Conservation (phyloP, 1,140 invertebrate species). For the Capitella teleta region DNA sequence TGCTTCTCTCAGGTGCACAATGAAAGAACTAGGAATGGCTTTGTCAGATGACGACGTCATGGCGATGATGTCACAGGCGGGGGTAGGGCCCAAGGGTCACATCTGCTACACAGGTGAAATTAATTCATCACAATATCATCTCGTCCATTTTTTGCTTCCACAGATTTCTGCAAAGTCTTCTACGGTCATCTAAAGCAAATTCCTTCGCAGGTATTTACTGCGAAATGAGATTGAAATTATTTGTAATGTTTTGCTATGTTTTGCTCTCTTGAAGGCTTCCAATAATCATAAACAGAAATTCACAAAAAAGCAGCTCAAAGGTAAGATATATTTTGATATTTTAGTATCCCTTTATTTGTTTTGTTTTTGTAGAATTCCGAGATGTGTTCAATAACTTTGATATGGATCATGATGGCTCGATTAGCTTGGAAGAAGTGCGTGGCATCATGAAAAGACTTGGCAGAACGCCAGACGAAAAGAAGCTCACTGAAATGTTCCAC, state of each 20-base stretch:
- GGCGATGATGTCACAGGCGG: slow-evolving; percentile 11
- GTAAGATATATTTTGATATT: too few species aligned
- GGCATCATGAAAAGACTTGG: slow-evolving; percentile 6
- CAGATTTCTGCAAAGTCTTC: not conserved
- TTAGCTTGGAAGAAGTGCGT: slow-evolving; percentile 6
- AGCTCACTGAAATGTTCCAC: slow-evolving; percentile 14
- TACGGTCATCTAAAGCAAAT: too few species aligned
- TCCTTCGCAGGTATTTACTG: too few species aligned
- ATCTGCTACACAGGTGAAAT: slow-evolving; percentile 11
- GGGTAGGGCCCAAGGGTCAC: slow-evolving; percentile 7
- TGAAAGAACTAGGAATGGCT: slow-evolving; percentile 12
- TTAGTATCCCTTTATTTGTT: too few species aligned
- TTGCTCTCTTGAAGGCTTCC: too few species aligned
- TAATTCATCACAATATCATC: too few species aligned
- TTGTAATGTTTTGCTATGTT: too few species aligned
- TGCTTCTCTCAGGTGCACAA: slow-evolving; percentile 8
- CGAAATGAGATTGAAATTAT: too few species aligned
- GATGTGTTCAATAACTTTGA: slow-evolving; percentile 8
- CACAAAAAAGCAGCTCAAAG: too few species aligned
- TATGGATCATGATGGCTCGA: slow-evolving; percentile 9
- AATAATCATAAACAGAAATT: too few species aligned
- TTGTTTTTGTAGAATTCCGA: slow-evolving; percentile 6
- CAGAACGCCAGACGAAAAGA: slow-evolving; percentile 7
- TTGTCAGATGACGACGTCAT: slow-evolving; percentile 8
- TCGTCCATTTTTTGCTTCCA: too few species aligned